A percentile compares a stretch with the other conserved stretches of the same genome.
These are phyloP conservation scores for Drosophila pallidifrons DNA, from an alignment of 1,140 invertebrate genomes.

Conservation along the genomic window DNA sequence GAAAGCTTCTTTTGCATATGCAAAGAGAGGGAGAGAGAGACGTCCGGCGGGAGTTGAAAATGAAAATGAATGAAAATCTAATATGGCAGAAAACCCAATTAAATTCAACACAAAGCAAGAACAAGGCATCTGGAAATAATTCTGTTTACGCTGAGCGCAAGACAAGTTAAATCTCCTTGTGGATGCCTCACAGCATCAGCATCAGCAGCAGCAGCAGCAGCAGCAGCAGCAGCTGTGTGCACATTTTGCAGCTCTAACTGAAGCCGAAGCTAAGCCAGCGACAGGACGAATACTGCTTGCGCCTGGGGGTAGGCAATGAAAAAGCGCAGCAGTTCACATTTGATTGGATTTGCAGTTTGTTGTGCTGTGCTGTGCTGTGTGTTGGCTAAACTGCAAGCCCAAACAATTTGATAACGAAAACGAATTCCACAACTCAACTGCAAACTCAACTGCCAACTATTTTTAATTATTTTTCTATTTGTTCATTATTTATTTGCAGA, in stretches of 20 bases:
- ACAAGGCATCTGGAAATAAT: slow-evolving; percentile 68
- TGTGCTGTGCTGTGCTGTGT: too few species aligned
- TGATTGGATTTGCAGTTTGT: slow-evolving; percentile 47
- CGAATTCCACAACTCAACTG: slow-evolving; percentile 4
- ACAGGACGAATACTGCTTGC: slow-evolving; percentile 2
- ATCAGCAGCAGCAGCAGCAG: slow-evolving; percentile 11
- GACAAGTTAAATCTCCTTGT: slow-evolving; percentile 76
- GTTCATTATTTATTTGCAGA: slow-evolving; percentile 21
- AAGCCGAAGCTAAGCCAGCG: neutral
- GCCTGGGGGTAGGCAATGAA: slow-evolving; percentile 41
- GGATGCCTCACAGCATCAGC: neutral
- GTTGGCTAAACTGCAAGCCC: slow-evolving; percentile 9
- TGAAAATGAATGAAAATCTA: slow-evolving; percentile 65
- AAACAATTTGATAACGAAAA: neutral
- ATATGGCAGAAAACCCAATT: slow-evolving; percentile 81
- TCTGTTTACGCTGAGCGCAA: slow-evolving; percentile 63
- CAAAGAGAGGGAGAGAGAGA: neutral
- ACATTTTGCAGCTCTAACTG: neutral
- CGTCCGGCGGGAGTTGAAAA: neutral
- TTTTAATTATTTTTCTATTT: slow-evolving; percentile 32
- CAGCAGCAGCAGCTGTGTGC: slow-evolving; percentile 62
- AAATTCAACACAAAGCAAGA: slow-evolving; percentile 64
- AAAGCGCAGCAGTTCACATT: slow-evolving; percentile 43
- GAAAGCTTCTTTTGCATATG: slow-evolving; percentile 6
- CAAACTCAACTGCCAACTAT: slow-evolving; percentile 8